These are phyloP conservation scores for Streptopelia turtur DNA, from an alignment of 2,797 vertebrate species.

Conservation along the genomic window DNA sequence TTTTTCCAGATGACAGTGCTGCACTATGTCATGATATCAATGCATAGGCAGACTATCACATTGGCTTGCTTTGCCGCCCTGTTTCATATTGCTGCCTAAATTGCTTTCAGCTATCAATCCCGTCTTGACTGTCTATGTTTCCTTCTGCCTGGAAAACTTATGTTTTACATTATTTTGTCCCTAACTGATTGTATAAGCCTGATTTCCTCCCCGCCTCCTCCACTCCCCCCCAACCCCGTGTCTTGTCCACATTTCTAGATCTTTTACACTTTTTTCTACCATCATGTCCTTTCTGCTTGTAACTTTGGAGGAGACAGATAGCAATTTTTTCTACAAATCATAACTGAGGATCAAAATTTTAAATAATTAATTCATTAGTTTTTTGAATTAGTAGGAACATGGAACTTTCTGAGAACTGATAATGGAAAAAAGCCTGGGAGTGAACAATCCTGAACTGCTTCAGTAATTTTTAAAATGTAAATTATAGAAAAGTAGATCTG, in stretches of 20 bases:
- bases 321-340: background rate
- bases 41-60: background rate
- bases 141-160: background rate
- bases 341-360: background rate
- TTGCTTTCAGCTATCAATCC: constrained; percentile 8
- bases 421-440: background rate
- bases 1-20: constrained; percentile 16
- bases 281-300: background rate
- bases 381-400: background rate
- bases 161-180: background rate
- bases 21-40: background rate
- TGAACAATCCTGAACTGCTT: background rate
- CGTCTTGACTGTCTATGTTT: background rate
- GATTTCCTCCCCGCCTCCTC: background rate
- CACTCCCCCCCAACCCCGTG: fast-evolving
- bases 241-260: background rate
- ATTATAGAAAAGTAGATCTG: background rate
- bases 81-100: constrained; percentile 44
- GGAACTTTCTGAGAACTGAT: background rate
- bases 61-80: background rate
- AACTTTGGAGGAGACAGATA: background rate
- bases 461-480: background rate
- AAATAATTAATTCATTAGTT: background rate
- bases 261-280: fast-evolving
- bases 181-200: background rate